A percentile compares a stretch with the other conserved stretches of the same genome.
phyloP scores from a whole-genome alignment of 2,113 vertebrate species.

The Rhynchopsitta pachyrhyncha region DNA sequence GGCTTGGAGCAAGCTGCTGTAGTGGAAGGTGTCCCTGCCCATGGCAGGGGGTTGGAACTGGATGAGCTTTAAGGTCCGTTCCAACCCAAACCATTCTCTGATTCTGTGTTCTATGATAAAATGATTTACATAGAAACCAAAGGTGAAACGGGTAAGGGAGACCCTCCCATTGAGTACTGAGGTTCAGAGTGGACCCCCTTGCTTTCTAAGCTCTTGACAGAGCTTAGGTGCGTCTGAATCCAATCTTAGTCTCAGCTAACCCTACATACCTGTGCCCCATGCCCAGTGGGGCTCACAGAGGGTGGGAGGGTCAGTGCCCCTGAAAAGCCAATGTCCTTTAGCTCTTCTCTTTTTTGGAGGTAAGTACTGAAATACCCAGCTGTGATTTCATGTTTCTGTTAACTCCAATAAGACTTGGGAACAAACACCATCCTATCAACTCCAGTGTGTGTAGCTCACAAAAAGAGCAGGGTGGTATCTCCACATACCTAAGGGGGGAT shows the following conservation, averaged over 20 bases:
- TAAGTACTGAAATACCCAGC: neutral
- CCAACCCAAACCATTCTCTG: neutral
- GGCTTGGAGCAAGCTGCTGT: neutral
- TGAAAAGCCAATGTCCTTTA: neutral
- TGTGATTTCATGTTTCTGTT: neutral
- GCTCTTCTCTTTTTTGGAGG: neutral
- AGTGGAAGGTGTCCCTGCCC: neutral
- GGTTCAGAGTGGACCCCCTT: neutral
- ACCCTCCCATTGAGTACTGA: neutral
- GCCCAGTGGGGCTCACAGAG: neutral
- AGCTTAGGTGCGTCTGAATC: neutral
- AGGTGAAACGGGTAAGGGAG: neutral
- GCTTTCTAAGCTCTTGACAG: neutral
- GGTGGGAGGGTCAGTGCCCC: neutral
- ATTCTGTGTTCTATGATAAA: neutral
- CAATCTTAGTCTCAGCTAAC: neutral
- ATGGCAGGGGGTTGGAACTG: neutral
- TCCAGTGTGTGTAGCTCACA: neutral
- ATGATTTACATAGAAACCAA: neutral
- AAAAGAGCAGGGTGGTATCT: neutral
- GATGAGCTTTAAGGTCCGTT: neutral
- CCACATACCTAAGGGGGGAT: neutral
- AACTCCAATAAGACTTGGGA: neutral
- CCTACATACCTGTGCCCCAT: neutral
- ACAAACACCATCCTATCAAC: neutral